These are phyloP conservation scores for Pitangus sulphuratus DNA, from an alignment of 2,797 vertebrate species.

Conservation along the genomic window DNA sequence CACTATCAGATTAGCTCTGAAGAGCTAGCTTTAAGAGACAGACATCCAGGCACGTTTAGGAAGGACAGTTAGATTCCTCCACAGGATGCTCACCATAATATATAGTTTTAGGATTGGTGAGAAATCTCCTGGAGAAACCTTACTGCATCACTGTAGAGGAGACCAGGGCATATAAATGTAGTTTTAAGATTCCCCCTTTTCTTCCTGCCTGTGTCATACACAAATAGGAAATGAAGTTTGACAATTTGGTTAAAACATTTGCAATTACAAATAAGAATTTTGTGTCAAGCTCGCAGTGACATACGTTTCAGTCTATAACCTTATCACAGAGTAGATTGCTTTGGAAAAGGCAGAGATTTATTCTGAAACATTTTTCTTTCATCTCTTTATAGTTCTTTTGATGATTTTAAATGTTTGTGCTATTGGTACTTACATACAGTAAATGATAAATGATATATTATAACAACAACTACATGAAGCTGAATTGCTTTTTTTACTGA, in stretches of 20 bases:
- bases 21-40: background rate
- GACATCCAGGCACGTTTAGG: background rate
- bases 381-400: slow-evolving; percentile 65
- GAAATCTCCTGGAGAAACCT: background rate
- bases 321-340: slow-evolving; percentile 47
- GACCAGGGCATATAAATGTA: background rate
- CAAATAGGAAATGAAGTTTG: slow-evolving; percentile 49
- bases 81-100: background rate
- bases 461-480: slow-evolving; percentile 53
- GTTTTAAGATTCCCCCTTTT: background rate
- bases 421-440: slow-evolving; percentile 69
- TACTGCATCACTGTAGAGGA: background rate
- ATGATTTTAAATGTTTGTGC: slow-evolving; percentile 71
- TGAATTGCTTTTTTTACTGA: slow-evolving; percentile 66
- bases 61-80: background rate
- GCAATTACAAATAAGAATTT: slow-evolving; percentile 10
- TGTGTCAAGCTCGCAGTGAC: slow-evolving; percentile 27
- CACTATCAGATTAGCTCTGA: background rate
- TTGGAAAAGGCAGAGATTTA: slow-evolving; percentile 59
- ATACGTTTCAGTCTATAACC: slow-evolving; percentile 3
- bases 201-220: background rate
- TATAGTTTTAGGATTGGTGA: background rate
- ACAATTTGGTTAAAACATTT: background rate
- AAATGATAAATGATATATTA: slow-evolving; percentile 74
- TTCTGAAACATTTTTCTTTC: slow-evolving; percentile 59